phyloP scores from a whole-genome alignment of 2,797 vertebrate species.

The Clarias pachynema region DNA sequence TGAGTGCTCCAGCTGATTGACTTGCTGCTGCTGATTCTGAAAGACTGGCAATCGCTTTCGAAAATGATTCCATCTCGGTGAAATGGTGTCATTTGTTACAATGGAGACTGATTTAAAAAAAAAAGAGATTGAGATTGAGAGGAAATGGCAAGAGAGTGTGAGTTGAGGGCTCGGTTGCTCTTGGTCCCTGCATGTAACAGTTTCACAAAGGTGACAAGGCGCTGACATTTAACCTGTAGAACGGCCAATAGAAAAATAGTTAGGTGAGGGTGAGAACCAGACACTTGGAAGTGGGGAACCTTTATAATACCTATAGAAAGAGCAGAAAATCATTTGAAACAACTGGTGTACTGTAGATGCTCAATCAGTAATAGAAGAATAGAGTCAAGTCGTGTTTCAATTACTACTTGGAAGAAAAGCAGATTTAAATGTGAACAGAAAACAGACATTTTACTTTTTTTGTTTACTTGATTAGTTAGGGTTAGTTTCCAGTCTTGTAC shows the following conservation, averaged over 20 bases:
- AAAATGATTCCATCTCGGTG: constrained; percentile 55
- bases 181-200: constrained; percentile 89
- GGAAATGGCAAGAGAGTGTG: constrained; percentile 59
- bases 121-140: constrained; percentile 57
- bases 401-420: background rate
- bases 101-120: constrained; percentile 54
- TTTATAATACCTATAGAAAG: constrained; percentile 77
- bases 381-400: background rate
- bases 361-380: background rate
- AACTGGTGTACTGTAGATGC: background rate
- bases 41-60: constrained; percentile 54
- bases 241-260: constrained; percentile 37
- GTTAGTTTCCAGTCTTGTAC: too few species aligned
- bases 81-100: constrained; percentile 57
- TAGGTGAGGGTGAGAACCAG: constrained; percentile 97
- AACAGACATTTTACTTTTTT: too few species aligned
- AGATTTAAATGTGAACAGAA: too few species aligned
- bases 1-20: constrained; percentile 57
- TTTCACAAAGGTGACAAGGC: constrained; percentile 99
- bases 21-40: constrained; percentile 57
- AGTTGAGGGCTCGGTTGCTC: constrained; percentile 67
- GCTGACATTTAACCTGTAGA: constrained; percentile 71
- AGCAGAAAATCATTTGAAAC: background rate
- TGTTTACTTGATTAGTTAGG: too few species aligned
- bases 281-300: constrained; percentile 63